phyloP scores from a whole-genome alignment of 1,140 invertebrate genomes.

The Schlechtendalia chinensis region DNA sequence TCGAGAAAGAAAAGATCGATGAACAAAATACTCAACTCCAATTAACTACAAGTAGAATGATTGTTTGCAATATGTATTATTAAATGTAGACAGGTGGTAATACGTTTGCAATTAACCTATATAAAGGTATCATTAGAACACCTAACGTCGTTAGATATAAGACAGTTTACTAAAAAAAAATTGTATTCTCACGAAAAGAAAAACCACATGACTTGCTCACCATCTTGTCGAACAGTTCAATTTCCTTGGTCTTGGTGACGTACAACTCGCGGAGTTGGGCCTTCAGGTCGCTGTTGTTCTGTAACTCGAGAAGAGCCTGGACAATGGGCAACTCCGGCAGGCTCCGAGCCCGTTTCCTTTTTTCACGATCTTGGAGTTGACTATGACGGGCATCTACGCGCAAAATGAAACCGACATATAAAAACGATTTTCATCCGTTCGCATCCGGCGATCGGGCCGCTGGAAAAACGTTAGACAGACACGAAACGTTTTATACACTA shows the following conservation, averaged over 20 bases:
- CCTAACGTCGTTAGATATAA: no score
- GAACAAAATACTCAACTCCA: no score
- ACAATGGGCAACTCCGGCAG: constrained; percentile 88
- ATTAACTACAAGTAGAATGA: no score
- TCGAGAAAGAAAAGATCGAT: no score
- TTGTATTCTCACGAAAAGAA: no score
- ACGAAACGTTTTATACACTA: neutral
- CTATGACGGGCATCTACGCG: constrained; percentile 57
- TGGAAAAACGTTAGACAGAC: neutral
- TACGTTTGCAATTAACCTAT: no score
- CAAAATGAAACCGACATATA: neutral
- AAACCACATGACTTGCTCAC: constrained; percentile 57
- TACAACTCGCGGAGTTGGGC: constrained; percentile 91
- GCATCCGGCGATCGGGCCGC: neutral
- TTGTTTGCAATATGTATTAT: no score
- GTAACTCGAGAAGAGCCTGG: constrained; percentile 91
- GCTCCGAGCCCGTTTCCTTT: constrained; percentile 75
- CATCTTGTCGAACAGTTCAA: constrained; percentile 90
- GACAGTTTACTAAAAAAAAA: no score
- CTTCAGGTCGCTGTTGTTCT: constrained; percentile 96
- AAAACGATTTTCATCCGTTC: neutral
- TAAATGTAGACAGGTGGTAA: no score
- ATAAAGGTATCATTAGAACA: no score
- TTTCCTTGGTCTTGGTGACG: constrained; percentile 95
- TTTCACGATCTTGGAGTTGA: constrained; percentile 85